These are phyloP conservation scores for Pyxicephalus adspersus DNA, from an alignment of 2,113 vertebrate species.

Conservation along the genomic window DNA sequence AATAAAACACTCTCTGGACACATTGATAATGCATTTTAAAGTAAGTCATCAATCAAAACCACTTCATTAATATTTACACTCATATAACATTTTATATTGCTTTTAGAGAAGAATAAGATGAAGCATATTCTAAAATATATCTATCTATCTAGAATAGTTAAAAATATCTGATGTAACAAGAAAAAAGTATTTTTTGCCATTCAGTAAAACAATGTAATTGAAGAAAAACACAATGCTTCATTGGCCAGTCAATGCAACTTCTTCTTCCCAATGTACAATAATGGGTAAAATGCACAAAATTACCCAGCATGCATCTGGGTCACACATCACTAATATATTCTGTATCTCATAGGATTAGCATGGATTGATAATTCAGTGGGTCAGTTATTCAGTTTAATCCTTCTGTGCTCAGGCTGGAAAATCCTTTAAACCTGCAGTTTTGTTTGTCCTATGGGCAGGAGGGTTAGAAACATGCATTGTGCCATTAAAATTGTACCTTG, in stretches of 20 bases:
- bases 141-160: background rate
- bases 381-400: slow-evolving; percentile 32
- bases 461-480: background rate
- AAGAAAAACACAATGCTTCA: background rate
- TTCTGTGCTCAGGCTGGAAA: slow-evolving; percentile 19
- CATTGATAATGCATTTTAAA: background rate
- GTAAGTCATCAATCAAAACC: background rate
- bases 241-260: background rate
- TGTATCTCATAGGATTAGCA: slow-evolving; percentile 21
- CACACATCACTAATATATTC: slow-evolving; percentile 8
- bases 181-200: background rate
- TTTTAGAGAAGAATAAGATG: background rate
- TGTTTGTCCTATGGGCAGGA: background rate
- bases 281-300: slow-evolving; percentile 19
- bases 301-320: slow-evolving; percentile 38
- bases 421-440: slow-evolving; percentile 34
- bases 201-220: background rate
- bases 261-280: background rate
- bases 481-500: background rate
- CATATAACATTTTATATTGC: slow-evolving; percentile 6
- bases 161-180: background rate
- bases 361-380: slow-evolving; percentile 26
- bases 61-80: slow-evolving; percentile 43
- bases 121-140: slow-evolving; percentile 5
- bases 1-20: slow-evolving; percentile 1